phyloP scores from a whole-genome alignment of 2,797 vertebrate genomes.

The Oceanodroma leucorhoa region DNA sequence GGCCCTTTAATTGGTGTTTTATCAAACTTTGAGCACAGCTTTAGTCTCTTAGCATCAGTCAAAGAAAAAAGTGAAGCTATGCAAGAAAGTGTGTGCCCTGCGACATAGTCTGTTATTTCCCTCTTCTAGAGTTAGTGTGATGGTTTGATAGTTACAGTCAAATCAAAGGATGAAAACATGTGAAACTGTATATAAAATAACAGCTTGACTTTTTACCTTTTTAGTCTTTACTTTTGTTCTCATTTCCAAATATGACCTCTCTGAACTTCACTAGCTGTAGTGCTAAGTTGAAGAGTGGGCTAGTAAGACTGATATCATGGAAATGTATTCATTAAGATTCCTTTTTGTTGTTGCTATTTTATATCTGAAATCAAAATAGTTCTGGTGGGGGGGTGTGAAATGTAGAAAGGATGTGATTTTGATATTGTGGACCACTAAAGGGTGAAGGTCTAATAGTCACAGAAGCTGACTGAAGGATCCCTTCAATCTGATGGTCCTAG shows the following conservation, averaged over 20 bases:
- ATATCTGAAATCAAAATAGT: background rate
- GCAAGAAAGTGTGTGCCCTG: background rate
- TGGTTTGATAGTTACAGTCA: background rate
- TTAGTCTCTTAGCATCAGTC: background rate
- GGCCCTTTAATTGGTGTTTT: background rate
- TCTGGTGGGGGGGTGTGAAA: background rate
- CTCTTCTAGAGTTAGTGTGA: background rate
- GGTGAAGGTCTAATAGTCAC: background rate
- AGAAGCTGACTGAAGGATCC: background rate
- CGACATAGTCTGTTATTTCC: background rate
- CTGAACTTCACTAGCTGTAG: background rate
- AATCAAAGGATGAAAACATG: background rate
- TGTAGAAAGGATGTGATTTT: background rate
- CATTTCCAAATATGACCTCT: background rate
- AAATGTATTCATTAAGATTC: background rate
- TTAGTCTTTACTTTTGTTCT: background rate
- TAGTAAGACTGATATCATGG: background rate
- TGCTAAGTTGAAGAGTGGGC: background rate
- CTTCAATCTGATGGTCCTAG: background rate
- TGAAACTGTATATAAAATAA: background rate
- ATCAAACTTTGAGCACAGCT: background rate
- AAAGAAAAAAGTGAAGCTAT: background rate
- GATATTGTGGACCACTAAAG: background rate
- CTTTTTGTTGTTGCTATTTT: background rate
- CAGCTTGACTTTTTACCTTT: background rate